Evolutionary conservation across 1,140 invertebrate species (phyloP).

Genomic region (Philaenus spumarius): DNA sequence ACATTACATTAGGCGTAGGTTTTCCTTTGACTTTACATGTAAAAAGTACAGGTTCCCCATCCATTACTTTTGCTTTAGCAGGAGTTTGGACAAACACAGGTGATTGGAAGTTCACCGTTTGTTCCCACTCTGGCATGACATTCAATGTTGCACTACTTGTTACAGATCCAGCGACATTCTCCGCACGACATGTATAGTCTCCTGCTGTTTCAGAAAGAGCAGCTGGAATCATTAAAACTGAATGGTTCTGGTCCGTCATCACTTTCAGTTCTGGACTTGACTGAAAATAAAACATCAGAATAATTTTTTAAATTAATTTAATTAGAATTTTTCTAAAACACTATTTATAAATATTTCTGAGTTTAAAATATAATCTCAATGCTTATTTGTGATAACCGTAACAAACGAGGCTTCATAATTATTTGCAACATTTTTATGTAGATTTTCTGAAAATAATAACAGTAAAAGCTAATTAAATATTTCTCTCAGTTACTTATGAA

Average conservation of each 20-base stretch:
- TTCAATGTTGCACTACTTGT: slow-evolving; percentile 73
- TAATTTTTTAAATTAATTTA: slow-evolving; percentile 3
- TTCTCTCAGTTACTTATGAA: too few relatives aligned
- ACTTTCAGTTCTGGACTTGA: slow-evolving; percentile 59
- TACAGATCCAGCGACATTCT: slow-evolving; percentile 80
- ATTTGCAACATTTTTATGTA: too few relatives aligned
- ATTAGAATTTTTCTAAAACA: too few relatives aligned
- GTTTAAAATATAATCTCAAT: too few relatives aligned
- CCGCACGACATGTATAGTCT: slow-evolving; percentile 78
- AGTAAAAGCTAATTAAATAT: too few relatives aligned
- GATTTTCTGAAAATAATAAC: too few relatives aligned
- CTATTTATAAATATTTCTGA: background rate
- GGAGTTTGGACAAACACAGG: slow-evolving; percentile 69
- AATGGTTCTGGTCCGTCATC: slow-evolving; percentile 67
- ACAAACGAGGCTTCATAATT: too few relatives aligned
- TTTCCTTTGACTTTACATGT: slow-evolving; percentile 66
- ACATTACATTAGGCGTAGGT: slow-evolving; percentile 72
- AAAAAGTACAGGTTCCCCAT: slow-evolving; percentile 80
- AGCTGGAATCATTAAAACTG: slow-evolving; percentile 71
- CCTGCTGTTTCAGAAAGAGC: slow-evolving; percentile 63
- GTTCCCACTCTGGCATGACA: slow-evolving; percentile 55
- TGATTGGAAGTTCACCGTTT: slow-evolving; percentile 53
- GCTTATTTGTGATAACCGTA: too few relatives aligned
- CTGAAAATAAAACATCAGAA: slow-evolving; percentile 38
- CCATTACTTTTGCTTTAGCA: slow-evolving; percentile 76